phyloP scores from a whole-genome alignment of 2,113 vertebrate genomes.

The Notothenia coriiceps region DNA sequence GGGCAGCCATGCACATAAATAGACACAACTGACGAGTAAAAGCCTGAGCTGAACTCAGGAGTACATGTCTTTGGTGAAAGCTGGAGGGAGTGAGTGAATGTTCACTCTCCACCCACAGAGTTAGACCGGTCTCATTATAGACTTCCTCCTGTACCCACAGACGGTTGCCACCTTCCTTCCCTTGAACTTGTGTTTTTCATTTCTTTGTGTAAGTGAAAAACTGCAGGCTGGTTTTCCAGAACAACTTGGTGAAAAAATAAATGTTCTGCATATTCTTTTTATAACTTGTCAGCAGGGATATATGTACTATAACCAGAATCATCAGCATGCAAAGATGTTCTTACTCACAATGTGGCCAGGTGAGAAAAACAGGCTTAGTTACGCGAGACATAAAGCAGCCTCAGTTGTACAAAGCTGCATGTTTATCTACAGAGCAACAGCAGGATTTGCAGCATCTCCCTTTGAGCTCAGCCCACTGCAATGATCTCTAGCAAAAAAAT shows the following conservation, averaged over 20 bases:
- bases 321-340: constrained; percentile 3
- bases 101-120: background rate
- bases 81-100: background rate
- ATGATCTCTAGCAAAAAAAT: constrained; percentile 38
- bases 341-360: background rate
- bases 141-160: background rate
- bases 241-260: background rate
- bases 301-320: background rate
- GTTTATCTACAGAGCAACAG: constrained; percentile 42
- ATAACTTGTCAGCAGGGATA: background rate
- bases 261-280: background rate
- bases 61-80: background rate
- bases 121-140: background rate
- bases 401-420: background rate
- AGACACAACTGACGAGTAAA: background rate
- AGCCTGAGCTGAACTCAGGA: constrained; percentile 7
- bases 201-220: background rate
- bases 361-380: constrained; percentile 4
- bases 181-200: background rate
- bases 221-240: background rate
- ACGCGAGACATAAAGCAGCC: background rate
- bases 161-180: background rate
- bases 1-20: background rate
- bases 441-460: constrained; percentile 5
- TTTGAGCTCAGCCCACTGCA: constrained; percentile 15